Base-by-base conservation (phyloP, 2,888 invertebrate species). In the Miltochrista miniata region DNA sequence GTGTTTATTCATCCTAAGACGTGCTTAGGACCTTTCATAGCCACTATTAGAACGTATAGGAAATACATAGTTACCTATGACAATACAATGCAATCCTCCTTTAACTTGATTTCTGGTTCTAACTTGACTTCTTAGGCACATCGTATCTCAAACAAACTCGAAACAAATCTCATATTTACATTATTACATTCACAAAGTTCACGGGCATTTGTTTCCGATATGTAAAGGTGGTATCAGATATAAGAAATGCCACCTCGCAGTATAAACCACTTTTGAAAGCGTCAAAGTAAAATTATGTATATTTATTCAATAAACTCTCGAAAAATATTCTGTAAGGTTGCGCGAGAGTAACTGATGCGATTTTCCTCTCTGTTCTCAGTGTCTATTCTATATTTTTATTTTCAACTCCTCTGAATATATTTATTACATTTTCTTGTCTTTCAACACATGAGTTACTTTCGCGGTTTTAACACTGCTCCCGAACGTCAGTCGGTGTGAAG, bases 271-370 rank as follows among this genome's bases (percentile, higher is more conserved):
- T 79, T 76, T 74, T 68, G 71, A 72, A 37, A 68, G 70, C 76
- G 79, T 79, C 76, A 79, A 76, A 81, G 75, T 39, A 68, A 83
- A 79, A 84, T 83, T 86, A 87, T 84, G 85, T 86, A 85, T 81
- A 86, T 85, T 85, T 87, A 85, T 85, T 86, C 85, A 85, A 87
- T 83, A 85, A 85, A 85, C 75, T 76, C 80, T 72, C 81, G 76
- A 84, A 85, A 81, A 85, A 83, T 84, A 81, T 83, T 79, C 82
- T 70, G 74, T 75, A 73, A 81, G 78, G 81, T 81, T 76, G 72
- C 75, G 81, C 72, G 74, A 65, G 72, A 80, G 80, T 81, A 81
- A 85, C 78, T 81, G 83, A 83, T 83, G 79, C 79, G 79, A 82
- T 84, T 83, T 80, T 74, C 77, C 79, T 75, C 79, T 80, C 78